These are phyloP conservation scores for Dasypogon diadema DNA, from an alignment of 2,888 invertebrate genomes.

Conservation along the genomic window DNA sequence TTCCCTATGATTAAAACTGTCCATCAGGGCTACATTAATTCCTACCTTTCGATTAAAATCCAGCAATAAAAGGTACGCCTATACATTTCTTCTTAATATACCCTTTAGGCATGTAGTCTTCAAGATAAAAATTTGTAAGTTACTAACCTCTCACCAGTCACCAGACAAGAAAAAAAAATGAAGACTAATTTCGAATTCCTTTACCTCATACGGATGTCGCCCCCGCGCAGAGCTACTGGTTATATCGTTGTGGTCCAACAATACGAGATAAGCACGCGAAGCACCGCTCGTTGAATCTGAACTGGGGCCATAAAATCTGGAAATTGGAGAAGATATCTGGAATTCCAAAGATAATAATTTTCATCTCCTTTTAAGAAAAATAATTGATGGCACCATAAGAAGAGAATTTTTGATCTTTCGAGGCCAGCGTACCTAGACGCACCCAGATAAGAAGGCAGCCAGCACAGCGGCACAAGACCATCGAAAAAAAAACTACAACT, in stretches of 20 bases:
- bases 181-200: neutral
- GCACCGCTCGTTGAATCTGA: slow-evolving; percentile 7
- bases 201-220: slow-evolving; percentile 21
- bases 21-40: no score
- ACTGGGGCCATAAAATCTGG: slow-evolving; percentile 23
- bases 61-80: no score
- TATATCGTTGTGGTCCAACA: slow-evolving; percentile 9
- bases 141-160: no score
- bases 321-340: slow-evolving; percentile 44
- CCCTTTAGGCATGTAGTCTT: no score
- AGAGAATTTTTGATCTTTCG: slow-evolving; percentile 36
- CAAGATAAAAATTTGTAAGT: no score
- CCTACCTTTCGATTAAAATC: no score
- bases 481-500: neutral
- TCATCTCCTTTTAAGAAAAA: slow-evolving; percentile 47
- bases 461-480: neutral
- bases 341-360: slow-evolving; percentile 40
- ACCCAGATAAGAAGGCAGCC: slow-evolving; percentile 20
- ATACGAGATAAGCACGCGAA: slow-evolving; percentile 8
- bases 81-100: no score
- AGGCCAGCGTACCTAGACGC: neutral
- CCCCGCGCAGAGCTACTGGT: slow-evolving; percentile 35
- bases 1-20: no score
- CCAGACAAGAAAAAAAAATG: no score
- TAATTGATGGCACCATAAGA: slow-evolving; percentile 39